Evolutionary conservation across 2,888 invertebrate genomes (phyloP), one percentile per base, ranked within the genome.

Genomic region (Morinoia aosen): DNA sequence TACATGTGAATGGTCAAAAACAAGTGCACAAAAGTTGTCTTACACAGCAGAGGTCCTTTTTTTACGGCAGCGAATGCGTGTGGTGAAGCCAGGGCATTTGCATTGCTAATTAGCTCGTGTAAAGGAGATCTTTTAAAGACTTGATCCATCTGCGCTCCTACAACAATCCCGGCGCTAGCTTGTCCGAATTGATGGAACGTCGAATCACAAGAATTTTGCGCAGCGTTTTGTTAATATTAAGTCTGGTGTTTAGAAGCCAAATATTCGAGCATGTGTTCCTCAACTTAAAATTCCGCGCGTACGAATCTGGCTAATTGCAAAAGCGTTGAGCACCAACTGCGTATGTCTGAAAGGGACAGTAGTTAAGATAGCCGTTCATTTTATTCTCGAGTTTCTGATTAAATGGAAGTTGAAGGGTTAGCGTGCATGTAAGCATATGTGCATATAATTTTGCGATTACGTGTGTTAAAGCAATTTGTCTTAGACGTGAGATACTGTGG

Each of bases 91-190:
- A 25, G 7, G 12, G 93, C 93, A 93, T 93, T 93, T 93, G 48
- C 93, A 93, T 93, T 57, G 93, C 93, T 93, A 93, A 93, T 93
- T 93, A 93, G 93, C n/a, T 93, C 93, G 90, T 90, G 39, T 39
- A 40, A 40, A 48, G 48, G 90, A 39, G 40, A 90, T 48, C 39
- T 39, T 90, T 90, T 90, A 40, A 39, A 14, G 90, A 48, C 90
- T 90, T 90, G 48, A 90, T 90, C 90, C 90, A 40, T 39, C 39
- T 14, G 39, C 39, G 40, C 33, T 39, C 90, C 40, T 90, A 33
- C 90, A 90, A 90, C 90, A 90, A 90, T 90, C 90, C 48, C 40
- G 40, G 39, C 14, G 90, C 90, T 40, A 48, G 40, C 90, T 10
- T 90, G 90, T 90, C 90, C 40, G 40, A 90, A 90, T 90, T 90